Evolutionary conservation across 2,797 vertebrate species (phyloP).

Genomic region (Mustela erminea): DNA sequence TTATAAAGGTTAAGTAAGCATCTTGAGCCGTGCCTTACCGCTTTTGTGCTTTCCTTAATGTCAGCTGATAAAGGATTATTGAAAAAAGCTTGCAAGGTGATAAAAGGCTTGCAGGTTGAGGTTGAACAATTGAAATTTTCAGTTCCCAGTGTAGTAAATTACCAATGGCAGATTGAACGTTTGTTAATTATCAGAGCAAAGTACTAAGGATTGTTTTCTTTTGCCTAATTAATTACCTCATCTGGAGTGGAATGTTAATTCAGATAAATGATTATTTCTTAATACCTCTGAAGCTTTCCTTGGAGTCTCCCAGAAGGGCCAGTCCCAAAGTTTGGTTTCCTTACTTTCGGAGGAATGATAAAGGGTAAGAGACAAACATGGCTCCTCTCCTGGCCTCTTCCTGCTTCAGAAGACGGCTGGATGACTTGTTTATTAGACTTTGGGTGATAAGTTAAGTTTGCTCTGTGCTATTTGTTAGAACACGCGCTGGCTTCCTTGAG

Average conservation of each 20-base stretch:
- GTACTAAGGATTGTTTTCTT: conserved; percentile 87
- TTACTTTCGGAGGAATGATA: background rate
- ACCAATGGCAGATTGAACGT: conserved; percentile 86
- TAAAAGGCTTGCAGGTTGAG: conserved; percentile 83
- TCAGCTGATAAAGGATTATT: conserved; percentile 86
- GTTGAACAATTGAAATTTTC: conserved; percentile 78
- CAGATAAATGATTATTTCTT: conserved; percentile 82
- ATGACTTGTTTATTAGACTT: background rate
- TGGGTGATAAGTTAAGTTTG: background rate
- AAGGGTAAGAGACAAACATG: background rate
- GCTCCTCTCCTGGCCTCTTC: background rate
- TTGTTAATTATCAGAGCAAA: conserved; percentile 87
- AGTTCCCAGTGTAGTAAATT: conserved; percentile 84
- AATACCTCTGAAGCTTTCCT: conserved; percentile 78
- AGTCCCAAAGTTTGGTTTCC: conserved; percentile 60
- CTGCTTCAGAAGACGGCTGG: background rate
- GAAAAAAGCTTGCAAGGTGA: conserved; percentile 81
- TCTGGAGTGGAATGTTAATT: conserved; percentile 85
- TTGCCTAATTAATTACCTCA: conserved; percentile 88
- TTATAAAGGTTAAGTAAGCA: conserved; percentile 88
- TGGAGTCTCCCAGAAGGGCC: conserved; percentile 65
- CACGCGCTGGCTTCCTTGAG: background rate
- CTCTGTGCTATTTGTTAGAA: background rate
- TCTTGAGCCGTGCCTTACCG: conserved; percentile 82
- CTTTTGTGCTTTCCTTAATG: conserved; percentile 79